Evolutionary conservation across 2,888 invertebrate species (phyloP), one percentile per base, ranked within the genome.

Genomic region (Thymelicus sylvestris): DNA sequence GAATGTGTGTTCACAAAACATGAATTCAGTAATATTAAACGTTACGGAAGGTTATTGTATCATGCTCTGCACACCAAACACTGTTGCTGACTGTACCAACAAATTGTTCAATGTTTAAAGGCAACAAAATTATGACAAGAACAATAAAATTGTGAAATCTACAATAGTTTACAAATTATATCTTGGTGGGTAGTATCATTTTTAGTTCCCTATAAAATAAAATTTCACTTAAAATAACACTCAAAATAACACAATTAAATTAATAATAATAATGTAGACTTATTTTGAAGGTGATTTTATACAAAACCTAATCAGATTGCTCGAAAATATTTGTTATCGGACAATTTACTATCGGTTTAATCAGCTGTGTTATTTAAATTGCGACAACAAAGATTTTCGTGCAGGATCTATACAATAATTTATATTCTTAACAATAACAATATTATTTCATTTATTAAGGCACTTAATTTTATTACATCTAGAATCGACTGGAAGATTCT

Each of bases 401-500:
- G 57, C 57, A 76, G 64, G 79, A 74, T 73, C 76, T 74, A 72
- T 73, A 73, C 68, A 76, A 76, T 81, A 80, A 76, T 76, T 79
- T 82, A 81, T 79, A 74, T 76, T 75, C 74, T 74, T 73, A 75
- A 72, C 72, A 76, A 66, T 75, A 57, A 57, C 55, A 74, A 69
- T 75, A 73, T 70, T 70, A 76, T 75, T 74, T 74, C 71, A 69
- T 71, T 75, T 60, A 62, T 72, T 67, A 80, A 81, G 81, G 81
- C 81, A 81, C 81, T 76, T 77, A 77, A 71, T 73, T 73, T 74
- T 73, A 72, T 73, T 66, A 76, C 73, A 72, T 75, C 81, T 81
- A 89, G 90, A 92, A 90, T 88, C 91, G 86, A 88, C 86, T 88
- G 86, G 85, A 86, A 86, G 90, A 91, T 90, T 90, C 92, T 92